Evolutionary conservation across 1,140 invertebrate genomes (phyloP).

Genomic region (Heliconius hermathena): DNA sequence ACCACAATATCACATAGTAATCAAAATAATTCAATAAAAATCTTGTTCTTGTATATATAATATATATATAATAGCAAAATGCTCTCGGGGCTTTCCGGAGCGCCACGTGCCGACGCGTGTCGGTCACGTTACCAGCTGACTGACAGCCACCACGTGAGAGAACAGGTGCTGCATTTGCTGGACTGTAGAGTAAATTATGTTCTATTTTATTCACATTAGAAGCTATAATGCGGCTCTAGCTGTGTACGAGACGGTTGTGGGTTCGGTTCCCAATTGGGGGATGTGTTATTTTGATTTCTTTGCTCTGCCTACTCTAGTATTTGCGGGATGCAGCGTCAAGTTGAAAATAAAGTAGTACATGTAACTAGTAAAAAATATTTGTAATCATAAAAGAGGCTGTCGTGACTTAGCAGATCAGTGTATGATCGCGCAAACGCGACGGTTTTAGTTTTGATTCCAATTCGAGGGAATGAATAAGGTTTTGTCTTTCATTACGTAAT

Average conservation of each 20-base stretch:
- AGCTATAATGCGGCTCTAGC: no score
- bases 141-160: not conserved
- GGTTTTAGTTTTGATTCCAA: no score
- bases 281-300: not conserved
- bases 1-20: not conserved
- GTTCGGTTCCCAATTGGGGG: no score
- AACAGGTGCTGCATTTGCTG: not conserved
- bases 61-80: not conserved
- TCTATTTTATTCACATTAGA: no score
- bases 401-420: no score
- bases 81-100: conserved; percentile 1
- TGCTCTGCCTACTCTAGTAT: not conserved
- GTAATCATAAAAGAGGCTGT: no score
- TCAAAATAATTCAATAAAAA: conserved; percentile 12
- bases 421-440: no score
- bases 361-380: no score
- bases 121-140: not conserved
- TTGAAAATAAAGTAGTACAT: not conserved
- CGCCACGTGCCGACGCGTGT: conserved; percentile 1
- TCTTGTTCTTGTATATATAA: not conserved
- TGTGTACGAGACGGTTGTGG: no score
- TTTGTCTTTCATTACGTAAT: no score
- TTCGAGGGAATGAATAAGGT: no score
- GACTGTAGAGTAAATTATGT: no score
- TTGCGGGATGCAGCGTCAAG: not conserved